Evolutionary conservation across 2,797 vertebrate genomes (phyloP).

Genomic region (Sitta carolinensis): DNA sequence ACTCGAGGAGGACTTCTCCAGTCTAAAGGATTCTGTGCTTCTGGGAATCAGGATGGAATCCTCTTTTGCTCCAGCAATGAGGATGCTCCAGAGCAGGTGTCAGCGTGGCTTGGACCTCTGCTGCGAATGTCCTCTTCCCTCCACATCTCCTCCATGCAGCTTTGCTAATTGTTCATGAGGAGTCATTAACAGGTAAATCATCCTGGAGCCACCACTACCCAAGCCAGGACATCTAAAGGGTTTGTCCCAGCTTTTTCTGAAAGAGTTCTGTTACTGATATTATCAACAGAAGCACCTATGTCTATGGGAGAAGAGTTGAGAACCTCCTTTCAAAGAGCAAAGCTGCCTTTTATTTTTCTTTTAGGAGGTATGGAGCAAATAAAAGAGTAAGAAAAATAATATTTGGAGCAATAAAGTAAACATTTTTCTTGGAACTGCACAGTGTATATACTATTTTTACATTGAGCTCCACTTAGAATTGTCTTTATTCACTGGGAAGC

Average conservation of each 20-base stretch:
- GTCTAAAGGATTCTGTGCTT: no score
- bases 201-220: not conserved
- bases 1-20: not conserved
- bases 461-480: not conserved
- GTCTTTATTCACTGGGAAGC: not conserved
- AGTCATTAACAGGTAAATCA: not conserved
- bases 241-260: not conserved
- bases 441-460: not conserved
- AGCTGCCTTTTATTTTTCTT: accelerated
- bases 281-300: not conserved
- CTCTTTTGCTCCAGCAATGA: accelerated
- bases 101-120: not conserved
- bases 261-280: not conserved
- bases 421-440: not conserved
- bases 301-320: not conserved
- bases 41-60: not conserved
- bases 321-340: not conserved
- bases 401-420: not conserved
- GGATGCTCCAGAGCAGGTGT: not conserved
- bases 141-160: accelerated
- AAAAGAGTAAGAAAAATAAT: not conserved
- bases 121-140: not conserved
- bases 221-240: not conserved
- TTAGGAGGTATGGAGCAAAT: accelerated
- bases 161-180: not conserved